Evolutionary conservation across 64 coral and sea anemone species (phyloP), one percentile per base, ranked within the genome.

Genomic region (Pachyseris speciosa): DNA sequence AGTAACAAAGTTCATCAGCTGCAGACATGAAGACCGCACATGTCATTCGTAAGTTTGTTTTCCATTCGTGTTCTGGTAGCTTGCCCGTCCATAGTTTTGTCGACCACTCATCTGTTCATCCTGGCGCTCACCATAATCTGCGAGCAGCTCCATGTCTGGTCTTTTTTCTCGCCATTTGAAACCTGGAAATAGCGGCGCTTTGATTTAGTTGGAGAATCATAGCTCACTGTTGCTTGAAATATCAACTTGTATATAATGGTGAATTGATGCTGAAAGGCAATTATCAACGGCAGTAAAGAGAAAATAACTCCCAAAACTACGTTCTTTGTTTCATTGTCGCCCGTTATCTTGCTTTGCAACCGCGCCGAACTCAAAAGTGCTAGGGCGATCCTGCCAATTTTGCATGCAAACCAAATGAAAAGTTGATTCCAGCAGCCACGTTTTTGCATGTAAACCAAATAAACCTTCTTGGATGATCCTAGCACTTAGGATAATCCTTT

Each of bases 41-140:
- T 20, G 45, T 55, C 78, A 83, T 83, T 83, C 78, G 26, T 29
- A 83, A 59, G 53, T 83, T 83, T 30, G 24, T 83, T 83, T 83
- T 83, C 78, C 78, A 59, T 34, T 83, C 78, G 53, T 24, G 32
- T 7, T 83, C 78, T 25, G 53, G 50, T 34, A 58, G 36, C 29
- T 12, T 58, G 45, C 78, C 78, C 25, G 24, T 20, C 48, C 28
- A 38, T 59, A 83, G 19, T 15, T 83, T 83, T 83, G 9, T 37
- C 79, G 51, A 61, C 51, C 49, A 83, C 5, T 37, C 36, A 1
- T 60, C 55, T 22, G 55, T 83, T 31, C 79, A 52, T 33, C 50
- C 79, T 59, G 79, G 79, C 32, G 49, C 49, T 52, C 28, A 3
- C 55, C 79, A 60, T 55, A 47, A 55, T 83, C 55, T 37, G 20